Evolutionary conservation across 2,113 vertebrate species (phyloP).

Genomic region (Circaetus cinerascens): DNA sequence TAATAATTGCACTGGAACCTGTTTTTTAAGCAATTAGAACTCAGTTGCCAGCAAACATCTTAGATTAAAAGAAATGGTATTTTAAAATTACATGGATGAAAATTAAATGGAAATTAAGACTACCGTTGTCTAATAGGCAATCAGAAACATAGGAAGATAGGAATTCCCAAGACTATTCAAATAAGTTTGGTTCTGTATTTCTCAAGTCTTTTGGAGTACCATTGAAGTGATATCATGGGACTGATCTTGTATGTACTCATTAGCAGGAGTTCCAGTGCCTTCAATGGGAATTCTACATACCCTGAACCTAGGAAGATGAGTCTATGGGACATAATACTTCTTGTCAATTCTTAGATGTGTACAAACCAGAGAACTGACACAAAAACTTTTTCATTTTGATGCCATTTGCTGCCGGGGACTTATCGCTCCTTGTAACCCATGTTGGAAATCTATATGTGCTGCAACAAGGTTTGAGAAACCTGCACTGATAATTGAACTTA

Average conservation of each 20-base stretch:
- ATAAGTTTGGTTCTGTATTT: slow-evolving; percentile 14
- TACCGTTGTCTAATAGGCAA: slow-evolving; percentile 1
- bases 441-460: neutral
- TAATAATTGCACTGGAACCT: slow-evolving; percentile 72
- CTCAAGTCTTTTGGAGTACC: neutral
- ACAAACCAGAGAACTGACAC: neutral
- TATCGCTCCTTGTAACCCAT: neutral
- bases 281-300: neutral
- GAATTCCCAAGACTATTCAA: slow-evolving; percentile 17
- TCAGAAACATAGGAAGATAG: slow-evolving; percentile 21
- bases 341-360: neutral
- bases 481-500: neutral
- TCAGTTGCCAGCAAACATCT: slow-evolving; percentile 64
- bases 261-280: neutral
- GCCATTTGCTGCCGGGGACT: neutral
- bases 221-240: neutral
- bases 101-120: slow-evolving; percentile 62
- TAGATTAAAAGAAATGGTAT: slow-evolving; percentile 56
- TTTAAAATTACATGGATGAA: slow-evolving; percentile 64
- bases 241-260: neutral
- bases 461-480: neutral
- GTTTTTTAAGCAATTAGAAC: slow-evolving; percentile 75
- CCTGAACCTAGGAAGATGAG: neutral
- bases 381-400: neutral
- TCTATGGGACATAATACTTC: neutral